Percentiles rank a stretch among this genome's conserved stretches.
Conservation (phyloP, 2,113 vertebrate genomes). For the Callocephalon fimbriatum region DNA sequence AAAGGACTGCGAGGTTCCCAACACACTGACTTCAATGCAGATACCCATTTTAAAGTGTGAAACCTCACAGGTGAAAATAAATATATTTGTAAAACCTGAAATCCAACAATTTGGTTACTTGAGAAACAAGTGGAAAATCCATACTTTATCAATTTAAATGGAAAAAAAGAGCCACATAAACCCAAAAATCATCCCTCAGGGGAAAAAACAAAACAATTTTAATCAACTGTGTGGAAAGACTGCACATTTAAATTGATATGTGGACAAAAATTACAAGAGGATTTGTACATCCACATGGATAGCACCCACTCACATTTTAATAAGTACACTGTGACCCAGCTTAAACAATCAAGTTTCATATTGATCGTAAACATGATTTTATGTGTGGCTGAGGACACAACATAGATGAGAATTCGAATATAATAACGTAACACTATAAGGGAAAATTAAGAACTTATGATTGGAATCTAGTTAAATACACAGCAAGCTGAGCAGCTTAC, state of each 20-base stretch:
- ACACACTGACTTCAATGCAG: background rate
- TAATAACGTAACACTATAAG: background rate
- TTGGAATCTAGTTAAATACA: background rate
- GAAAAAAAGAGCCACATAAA: background rate
- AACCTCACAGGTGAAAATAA: background rate
- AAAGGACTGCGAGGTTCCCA: background rate
- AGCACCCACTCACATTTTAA: background rate
- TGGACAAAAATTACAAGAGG: background rate
- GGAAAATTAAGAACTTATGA: background rate
- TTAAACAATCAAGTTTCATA: background rate
- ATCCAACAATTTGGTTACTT: background rate
- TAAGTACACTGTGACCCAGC: background rate
- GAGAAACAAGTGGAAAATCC: fast-evolving
- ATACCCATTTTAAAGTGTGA: background rate
- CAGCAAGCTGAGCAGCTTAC: background rate
- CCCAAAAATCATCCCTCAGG: background rate
- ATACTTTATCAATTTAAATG: background rate
- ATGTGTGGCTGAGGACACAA: background rate
- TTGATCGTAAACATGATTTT: background rate
- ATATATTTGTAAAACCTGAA: background rate
- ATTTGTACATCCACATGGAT: background rate
- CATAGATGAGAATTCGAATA: fast-evolving
- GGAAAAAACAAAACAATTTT: background rate
- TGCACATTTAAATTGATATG: background rate
- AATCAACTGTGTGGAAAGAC: background rate